Percentiles rank a stretch among this genome's conserved stretches.
Conservation (phyloP, 2,113 vertebrate species). For the Phalacrocorax aristotelis region DNA sequence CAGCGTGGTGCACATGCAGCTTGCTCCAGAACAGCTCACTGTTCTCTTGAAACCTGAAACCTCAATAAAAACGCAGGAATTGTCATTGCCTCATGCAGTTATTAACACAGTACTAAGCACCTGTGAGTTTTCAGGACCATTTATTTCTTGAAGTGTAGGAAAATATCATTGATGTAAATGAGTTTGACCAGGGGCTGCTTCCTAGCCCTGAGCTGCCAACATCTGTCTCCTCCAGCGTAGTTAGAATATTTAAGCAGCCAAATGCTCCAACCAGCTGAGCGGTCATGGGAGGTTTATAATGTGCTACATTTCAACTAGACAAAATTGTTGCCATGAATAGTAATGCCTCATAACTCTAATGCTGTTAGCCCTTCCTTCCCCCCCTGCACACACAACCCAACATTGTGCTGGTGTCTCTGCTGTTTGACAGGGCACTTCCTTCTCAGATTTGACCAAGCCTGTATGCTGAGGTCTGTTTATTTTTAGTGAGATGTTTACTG, state of each 20-base stretch:
- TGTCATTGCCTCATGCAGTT: background rate
- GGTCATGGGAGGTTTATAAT: background rate
- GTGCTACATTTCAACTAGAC: background rate
- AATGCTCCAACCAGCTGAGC: background rate
- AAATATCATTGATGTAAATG: background rate
- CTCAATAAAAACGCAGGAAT: background rate
- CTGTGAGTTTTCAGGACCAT: background rate
- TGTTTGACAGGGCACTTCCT: rapidly evolving
- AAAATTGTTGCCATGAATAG: background rate
- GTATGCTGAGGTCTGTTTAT: background rate
- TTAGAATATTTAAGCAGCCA: background rate
- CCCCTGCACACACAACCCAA: rapidly evolving
- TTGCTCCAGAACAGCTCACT: background rate
- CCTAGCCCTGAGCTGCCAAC: background rate
- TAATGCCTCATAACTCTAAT: background rate
- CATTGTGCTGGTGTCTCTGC: background rate
- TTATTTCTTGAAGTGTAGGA: background rate
- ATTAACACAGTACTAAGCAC: background rate
- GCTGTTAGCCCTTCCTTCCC: background rate
- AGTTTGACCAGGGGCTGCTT: background rate
- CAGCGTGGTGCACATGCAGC: background rate
- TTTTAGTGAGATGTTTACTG: background rate
- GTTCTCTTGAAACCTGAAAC: background rate
- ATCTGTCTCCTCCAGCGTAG: background rate
- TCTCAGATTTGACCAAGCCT: background rate